Base-by-base conservation (phyloP, 2,113 vertebrate species). In the Sylvicapra grimmia region DNA sequence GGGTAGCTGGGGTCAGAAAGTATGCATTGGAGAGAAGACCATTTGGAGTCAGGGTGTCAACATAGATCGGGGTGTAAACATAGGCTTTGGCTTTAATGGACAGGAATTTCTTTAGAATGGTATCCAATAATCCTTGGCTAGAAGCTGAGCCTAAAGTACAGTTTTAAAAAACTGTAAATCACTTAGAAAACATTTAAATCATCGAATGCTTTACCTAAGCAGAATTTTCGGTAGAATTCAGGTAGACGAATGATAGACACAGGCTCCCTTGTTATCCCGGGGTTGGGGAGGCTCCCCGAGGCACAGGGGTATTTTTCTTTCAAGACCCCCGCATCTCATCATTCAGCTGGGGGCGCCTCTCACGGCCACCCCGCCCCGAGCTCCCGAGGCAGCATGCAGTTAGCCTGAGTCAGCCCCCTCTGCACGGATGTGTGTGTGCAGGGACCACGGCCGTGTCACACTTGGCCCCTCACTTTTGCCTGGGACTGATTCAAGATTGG, bases 91-190 rank as follows among this genome's bases (percentile, higher is more conserved):
- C 59, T 68, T 92, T 90, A 49, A 23, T 53, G 90, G 85, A 2
- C 68, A 90, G 53, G 47, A 87, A 44, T 91, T 86, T 86, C 84
- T 77, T 89, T 29, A 65, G 72, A 65, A 92, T 92, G 79, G 11
- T n/a, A 49, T 86, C 31, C 83, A 1, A 13, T 68, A 61, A 25
- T 44, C 29, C 90, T 90, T 93, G 51, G 61, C 56, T 44, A 82
- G 90, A 88, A 80, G 75, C 25, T 72, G 68, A 36, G 29, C 53
- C 75, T 88, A 19, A 90, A 84, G 25, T 23, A 65, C 29, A 53
- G 44, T 65, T 92, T 90, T 4, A 27, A 33, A 65, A 94, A 87
- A 68, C 25, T 72, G n/a, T 40, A 72, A 72, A 72, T 72, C 68
- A 12, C 68, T 23, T 72, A 72, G 19, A 63, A 49, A 86, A 44